These are phyloP conservation scores for Cepphus grylle DNA, from an alignment of 2,113 vertebrate species.

Conservation along the genomic window DNA sequence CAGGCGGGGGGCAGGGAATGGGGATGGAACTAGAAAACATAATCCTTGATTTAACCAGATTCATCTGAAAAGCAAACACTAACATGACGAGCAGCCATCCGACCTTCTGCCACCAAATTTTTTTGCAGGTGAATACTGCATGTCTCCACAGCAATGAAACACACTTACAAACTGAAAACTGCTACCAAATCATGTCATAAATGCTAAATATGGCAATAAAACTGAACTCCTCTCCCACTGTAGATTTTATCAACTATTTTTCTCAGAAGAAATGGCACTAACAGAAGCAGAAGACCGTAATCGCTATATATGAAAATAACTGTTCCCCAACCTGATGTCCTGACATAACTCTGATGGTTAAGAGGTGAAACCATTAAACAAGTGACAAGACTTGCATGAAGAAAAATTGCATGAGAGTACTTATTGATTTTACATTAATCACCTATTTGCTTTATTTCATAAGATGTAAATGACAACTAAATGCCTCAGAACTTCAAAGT, in stretches of 20 bases:
- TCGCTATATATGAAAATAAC: not conserved
- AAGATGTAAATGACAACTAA: not conserved
- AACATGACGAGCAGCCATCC: not conserved
- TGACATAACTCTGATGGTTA: not conserved
- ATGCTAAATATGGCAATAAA: not conserved
- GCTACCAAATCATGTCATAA: not conserved
- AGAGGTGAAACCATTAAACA: not conserved
- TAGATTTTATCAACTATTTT: not conserved
- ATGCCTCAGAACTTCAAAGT: not conserved
- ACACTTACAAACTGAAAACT: not conserved
- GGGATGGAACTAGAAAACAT: not conserved
- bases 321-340: not conserved
- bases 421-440: not conserved
- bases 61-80: not conserved
- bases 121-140: not conserved
- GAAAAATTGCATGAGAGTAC: not conserved
- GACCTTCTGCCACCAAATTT: not conserved
- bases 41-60: not conserved
- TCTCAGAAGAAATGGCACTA: not conserved
- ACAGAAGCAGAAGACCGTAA: not conserved
- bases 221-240: not conserved
- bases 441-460: not conserved
- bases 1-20: not conserved
- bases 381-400: not conserved
- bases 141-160: not conserved